Base-by-base conservation (phyloP, 2,888 invertebrate genomes). In the Smittia aterrima region DNA sequence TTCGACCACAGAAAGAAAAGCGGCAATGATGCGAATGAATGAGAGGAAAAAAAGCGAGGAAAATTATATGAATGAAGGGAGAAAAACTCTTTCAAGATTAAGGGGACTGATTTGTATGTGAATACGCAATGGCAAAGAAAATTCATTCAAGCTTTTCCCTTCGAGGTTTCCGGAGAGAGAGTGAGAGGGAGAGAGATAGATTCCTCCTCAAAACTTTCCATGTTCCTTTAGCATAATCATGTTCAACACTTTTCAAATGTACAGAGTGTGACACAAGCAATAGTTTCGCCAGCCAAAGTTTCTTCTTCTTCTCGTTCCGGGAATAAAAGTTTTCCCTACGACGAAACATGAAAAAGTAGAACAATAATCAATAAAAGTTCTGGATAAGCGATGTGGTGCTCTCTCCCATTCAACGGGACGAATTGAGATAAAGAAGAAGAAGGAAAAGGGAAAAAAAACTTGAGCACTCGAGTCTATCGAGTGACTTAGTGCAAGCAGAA, bases 1-100 rank as follows among this genome's bases (percentile, higher is more conserved):
- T 22, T 58, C 58, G 58, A 58, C 58, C 58, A 58, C 20, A 58
- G 58, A 58, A 58, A 58, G 58, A 58, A 58, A 58, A 58, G 58
- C 58, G 22, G 47, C 47, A 16, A 47, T 47, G 47, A n/a, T 47
- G 47, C 47, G 47, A 47, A 47, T 47, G 47, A 47, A 47, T n/a
- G 47, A 47, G 47, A 47, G 2, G 11, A 47, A 11, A 47, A 47
- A 32, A 32, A 32, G 32, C 32, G 16, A 47, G n/a, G 47, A n/a
- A 47, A 47, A 47, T 47, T 47, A 47, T 47, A 11, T 47, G 47
- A 47, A 47, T 47, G 47, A 47, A 47, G 32, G 32, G 32, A 16
- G 47, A 47, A 47, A 47, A 47, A 47, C 47, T 47, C 47, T 47
- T 47, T 47, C 47, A 47, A 47, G 47, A 47, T 47, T 47, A 47